These are phyloP conservation scores for Drosophila mayri DNA, from an alignment of 1,140 invertebrate species.

Conservation along the genomic window DNA sequence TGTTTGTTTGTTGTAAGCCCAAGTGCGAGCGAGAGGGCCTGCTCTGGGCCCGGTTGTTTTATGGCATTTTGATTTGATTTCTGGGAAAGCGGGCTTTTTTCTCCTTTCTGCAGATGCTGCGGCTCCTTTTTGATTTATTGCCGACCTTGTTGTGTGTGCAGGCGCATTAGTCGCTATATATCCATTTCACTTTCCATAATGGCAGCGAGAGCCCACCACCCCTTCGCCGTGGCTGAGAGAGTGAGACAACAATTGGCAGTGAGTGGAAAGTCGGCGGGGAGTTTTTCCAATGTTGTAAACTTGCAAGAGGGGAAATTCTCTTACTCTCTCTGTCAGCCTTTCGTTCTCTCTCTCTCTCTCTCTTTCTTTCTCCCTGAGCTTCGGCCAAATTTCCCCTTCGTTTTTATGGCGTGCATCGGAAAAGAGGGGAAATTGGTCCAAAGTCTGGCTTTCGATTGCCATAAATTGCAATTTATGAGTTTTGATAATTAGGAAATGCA, in stretches of 20 bases:
- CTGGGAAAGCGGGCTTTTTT: conserved; percentile 60
- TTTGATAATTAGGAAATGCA: conserved; percentile 77
- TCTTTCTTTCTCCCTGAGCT: conserved; percentile 9
- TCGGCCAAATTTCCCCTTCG: conserved; percentile 38
- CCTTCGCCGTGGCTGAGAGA: conserved; percentile 43
- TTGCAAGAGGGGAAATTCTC: conserved; percentile 64
- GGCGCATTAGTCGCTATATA: conserved; percentile 80
- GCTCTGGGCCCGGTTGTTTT: conserved; percentile 63
- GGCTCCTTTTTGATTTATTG: conserved; percentile 79
- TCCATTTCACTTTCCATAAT: conserved; percentile 84
- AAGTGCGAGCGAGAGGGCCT: conserved; percentile 1
- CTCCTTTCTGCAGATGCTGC: conserved; percentile 11
- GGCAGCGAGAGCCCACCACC: conserved; percentile 47
- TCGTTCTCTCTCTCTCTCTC: not conserved
- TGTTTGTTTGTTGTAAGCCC: conserved; percentile 38
- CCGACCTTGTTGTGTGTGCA: conserved; percentile 85
- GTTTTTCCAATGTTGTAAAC: conserved; percentile 54
- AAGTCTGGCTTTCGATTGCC: conserved; percentile 31
- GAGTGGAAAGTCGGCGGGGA: conserved; percentile 18
- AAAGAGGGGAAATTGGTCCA: conserved; percentile 51
- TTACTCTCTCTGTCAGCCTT: conserved; percentile 4
- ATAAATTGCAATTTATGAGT: conserved; percentile 65
- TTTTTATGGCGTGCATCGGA: conserved; percentile 69
- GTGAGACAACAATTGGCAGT: conserved; percentile 43
- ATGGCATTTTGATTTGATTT: conserved; percentile 84